Conservation (phyloP, 2,888 invertebrate genomes). For the Spatulosminthurus flaviceps region DNA sequence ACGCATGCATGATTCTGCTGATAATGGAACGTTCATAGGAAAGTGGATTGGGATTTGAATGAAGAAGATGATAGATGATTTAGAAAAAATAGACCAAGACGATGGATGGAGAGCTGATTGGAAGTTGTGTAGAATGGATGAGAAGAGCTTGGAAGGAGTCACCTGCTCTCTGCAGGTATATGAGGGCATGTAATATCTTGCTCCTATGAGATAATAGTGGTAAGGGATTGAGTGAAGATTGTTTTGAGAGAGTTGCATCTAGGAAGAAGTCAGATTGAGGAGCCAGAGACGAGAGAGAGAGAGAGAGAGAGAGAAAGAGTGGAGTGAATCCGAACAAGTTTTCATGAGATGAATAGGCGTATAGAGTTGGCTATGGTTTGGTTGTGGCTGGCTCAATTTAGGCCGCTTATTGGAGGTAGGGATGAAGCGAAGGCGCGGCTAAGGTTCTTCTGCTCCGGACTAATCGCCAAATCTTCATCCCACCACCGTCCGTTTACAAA, state of each 20-base stretch:
- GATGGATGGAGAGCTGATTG: background rate
- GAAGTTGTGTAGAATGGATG: background rate
- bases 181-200: too few relatives aligned
- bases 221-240: background rate
- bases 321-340: conserved; percentile 5
- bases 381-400: conserved; percentile 23
- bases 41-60: background rate
- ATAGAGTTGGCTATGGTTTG: conserved; percentile 27
- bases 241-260: background rate
- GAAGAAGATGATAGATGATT: background rate
- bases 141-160: background rate
- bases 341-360: conserved; percentile 41
- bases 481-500: too few relatives aligned
- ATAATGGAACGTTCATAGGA: background rate
- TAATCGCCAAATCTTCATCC: conserved; percentile 57
- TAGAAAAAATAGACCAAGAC: background rate
- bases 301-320: too few relatives aligned
- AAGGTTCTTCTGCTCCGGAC: conserved; percentile 59
- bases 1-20: too few relatives aligned
- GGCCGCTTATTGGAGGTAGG: conserved; percentile 59
- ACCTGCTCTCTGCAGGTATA: background rate
- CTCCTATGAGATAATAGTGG: background rate
- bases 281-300: too few relatives aligned
- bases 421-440: conserved; percentile 62
- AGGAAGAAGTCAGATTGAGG: background rate